Percentiles rank a stretch among this genome's conserved stretches.
These are phyloP conservation scores for Amphilophus citrinellus DNA, from an alignment of 2,113 vertebrate genomes.

Conservation along the genomic window DNA sequence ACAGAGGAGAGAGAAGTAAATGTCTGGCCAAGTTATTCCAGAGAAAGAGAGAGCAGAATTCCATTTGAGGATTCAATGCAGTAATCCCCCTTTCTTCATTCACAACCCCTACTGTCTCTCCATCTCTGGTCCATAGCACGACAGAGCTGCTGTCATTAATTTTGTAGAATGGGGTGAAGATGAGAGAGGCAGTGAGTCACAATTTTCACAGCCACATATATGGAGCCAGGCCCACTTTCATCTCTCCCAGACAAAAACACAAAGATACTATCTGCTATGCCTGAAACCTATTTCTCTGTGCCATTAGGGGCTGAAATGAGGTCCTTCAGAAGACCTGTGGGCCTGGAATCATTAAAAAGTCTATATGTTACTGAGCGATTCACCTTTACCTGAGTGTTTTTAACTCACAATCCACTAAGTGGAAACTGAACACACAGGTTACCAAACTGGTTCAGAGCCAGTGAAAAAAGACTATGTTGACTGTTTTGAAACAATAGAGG, in stretches of 20 bases:
- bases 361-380: constrained; percentile 35
- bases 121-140: constrained; percentile 49
- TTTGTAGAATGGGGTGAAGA: constrained; percentile 68
- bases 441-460: neutral
- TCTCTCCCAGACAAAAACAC: constrained; percentile 62
- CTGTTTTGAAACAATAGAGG: neutral
- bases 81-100: constrained; percentile 41
- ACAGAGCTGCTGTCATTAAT: constrained; percentile 74
- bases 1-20: neutral
- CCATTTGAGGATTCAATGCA: constrained; percentile 58
- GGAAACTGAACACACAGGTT: neutral
- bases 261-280: constrained; percentile 69
- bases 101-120: constrained; percentile 31
- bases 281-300: constrained; percentile 75
- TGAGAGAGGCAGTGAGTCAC: constrained; percentile 57
- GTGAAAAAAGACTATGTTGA: neutral
- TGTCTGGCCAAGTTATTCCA: constrained; percentile 19
- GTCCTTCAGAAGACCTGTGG: constrained; percentile 47
- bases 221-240: constrained; percentile 52
- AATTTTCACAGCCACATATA: constrained; percentile 61
- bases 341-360: constrained; percentile 55
- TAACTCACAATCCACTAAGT: neutral
- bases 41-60: constrained; percentile 34
- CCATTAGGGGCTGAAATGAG: constrained; percentile 72
- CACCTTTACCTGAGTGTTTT: constrained; percentile 34